Base-by-base conservation (phyloP, 1,140 invertebrate species). In the Ptiloglossa arizonensis region DNA sequence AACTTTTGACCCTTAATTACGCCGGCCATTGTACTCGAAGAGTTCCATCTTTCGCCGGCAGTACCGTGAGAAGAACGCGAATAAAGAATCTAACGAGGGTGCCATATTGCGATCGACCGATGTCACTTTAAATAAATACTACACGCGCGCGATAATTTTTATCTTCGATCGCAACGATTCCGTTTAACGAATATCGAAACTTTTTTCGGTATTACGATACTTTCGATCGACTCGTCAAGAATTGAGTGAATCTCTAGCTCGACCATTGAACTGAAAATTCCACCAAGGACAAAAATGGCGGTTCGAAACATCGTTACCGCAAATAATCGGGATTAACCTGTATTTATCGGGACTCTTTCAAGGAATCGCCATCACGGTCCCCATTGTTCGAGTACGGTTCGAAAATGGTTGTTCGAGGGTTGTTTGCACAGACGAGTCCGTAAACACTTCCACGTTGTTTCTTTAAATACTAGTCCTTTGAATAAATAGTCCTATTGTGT, bases 1-100 rank as follows among this genome's bases (percentile, higher is more conserved):
- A 84, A 84, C 77, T 84, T 84, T 80, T 84, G 77, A 84, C 82
- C 77, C 60, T 84, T 83, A 84, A 84, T 84, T 84, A 83, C 82
- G 77, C 63, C 48, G 77, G 48, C 82, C 50, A 84, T 84, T 84
- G 82, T 84, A 69, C 67, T 57, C 56, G 70, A 32, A 66, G 41
- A 75, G 67, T 75, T 77, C 75, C 79, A 74, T 76, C 71, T 84
- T 84, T 73, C 56, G 67, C 44, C 27, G 48, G 52, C n/a, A 44
- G 54, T 70, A 60, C 70, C 69, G 44, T 68, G 77, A 71, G 63
- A n/a, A n/a, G n/a, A 83, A 83, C 62, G 52, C 35, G 62, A 83
- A 71, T 80, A 66, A 79, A 79, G 76, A 79, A 73, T 64, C n/a
- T n/a, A n/a, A n/a, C n/a, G n/a, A 73, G 60, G 66, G 56, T 6